A percentile compares a stretch with the other conserved stretches of the same genome.
Evolutionary conservation across 1,140 invertebrate genomes (phyloP).

Genomic region (Radopholus similis): DNA sequence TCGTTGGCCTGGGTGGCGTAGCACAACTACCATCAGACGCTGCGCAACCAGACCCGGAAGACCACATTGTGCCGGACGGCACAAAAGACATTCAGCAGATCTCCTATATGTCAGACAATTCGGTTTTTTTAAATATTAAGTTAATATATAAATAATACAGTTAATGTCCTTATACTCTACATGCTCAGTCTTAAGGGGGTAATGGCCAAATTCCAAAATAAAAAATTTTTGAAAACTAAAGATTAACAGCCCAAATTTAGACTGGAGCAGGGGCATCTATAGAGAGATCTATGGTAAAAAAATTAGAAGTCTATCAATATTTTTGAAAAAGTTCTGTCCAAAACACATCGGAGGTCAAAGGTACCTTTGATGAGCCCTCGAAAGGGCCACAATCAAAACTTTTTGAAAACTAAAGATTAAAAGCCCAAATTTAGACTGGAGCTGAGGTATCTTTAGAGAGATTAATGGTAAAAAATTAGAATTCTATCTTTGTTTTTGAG

Average conservation of each 20-base stretch:
- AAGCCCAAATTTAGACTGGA: too few relatives aligned
- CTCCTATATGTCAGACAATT: conserved; percentile 25
- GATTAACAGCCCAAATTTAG: too few relatives aligned
- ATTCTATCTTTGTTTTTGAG: too few relatives aligned
- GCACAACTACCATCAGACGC: background rate
- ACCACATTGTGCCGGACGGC: conserved; percentile 37
- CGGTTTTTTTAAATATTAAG: background rate
- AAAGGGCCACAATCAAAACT: too few relatives aligned
- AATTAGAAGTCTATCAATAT: too few relatives aligned
- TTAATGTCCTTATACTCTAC: too few relatives aligned
- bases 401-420: too few relatives aligned
- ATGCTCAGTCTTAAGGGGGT: background rate
- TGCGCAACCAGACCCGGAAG: conserved; percentile 15
- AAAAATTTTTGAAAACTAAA: background rate
- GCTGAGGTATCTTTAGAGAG: too few relatives aligned
- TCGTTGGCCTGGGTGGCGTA: background rate
- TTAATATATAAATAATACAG: conserved; percentile 1
- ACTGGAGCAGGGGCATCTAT: too few relatives aligned
- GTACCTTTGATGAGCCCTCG: conserved; percentile 11
- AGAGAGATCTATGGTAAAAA: too few relatives aligned
- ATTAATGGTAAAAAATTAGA: too few relatives aligned
- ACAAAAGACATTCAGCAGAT: conserved; percentile 41
- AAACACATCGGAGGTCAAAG: background rate
- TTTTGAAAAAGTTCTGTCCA: conserved; percentile 3
- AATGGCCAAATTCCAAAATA: conserved; percentile 3